phyloP scores from a whole-genome alignment of 2,113 vertebrate species.

The Channa argus region DNA sequence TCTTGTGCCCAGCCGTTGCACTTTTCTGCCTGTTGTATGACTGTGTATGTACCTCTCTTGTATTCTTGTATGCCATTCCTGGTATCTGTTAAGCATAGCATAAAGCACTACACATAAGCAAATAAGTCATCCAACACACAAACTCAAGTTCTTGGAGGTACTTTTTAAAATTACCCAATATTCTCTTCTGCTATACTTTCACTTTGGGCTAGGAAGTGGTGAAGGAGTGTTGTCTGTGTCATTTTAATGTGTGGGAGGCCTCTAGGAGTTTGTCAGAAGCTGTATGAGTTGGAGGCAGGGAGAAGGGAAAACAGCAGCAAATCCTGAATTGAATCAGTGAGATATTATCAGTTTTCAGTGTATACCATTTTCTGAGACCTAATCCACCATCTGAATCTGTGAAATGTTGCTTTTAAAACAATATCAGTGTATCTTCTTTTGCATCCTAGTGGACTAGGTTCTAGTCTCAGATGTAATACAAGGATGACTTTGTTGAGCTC shows the following conservation, averaged over 20 bases:
- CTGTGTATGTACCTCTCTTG: slow-evolving; percentile 9
- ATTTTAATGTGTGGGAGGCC: slow-evolving; percentile 64
- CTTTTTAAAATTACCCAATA: slow-evolving; percentile 48
- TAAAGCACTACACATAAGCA: slow-evolving; percentile 36
- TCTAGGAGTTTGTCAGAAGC: slow-evolving; percentile 54
- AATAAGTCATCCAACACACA: slow-evolving; percentile 37
- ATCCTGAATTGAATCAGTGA: slow-evolving; percentile 50
- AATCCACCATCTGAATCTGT: neutral
- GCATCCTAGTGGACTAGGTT: neutral
- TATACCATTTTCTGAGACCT: neutral
- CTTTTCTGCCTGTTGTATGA: slow-evolving; percentile 22
- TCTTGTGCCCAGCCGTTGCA: neutral
- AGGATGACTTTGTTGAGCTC: neutral
- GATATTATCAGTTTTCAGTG: slow-evolving; percentile 50
- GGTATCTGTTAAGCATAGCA: slow-evolving; percentile 36
- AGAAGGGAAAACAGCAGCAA: slow-evolving; percentile 48
- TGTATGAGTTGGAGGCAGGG: slow-evolving; percentile 58
- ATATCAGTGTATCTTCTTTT: neutral
- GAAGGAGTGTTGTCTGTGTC: slow-evolving; percentile 43
- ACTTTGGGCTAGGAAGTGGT: slow-evolving; percentile 38
- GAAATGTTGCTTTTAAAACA: neutral
- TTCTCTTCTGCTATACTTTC: slow-evolving; percentile 18
- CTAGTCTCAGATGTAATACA: neutral
- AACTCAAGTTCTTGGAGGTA: slow-evolving; percentile 15
- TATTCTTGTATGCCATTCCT: slow-evolving; percentile 24